Evolutionary conservation across 2,113 vertebrate species (phyloP), one percentile per base, ranked within the genome.

Genomic region (Dolichallabes microphthalmus): DNA sequence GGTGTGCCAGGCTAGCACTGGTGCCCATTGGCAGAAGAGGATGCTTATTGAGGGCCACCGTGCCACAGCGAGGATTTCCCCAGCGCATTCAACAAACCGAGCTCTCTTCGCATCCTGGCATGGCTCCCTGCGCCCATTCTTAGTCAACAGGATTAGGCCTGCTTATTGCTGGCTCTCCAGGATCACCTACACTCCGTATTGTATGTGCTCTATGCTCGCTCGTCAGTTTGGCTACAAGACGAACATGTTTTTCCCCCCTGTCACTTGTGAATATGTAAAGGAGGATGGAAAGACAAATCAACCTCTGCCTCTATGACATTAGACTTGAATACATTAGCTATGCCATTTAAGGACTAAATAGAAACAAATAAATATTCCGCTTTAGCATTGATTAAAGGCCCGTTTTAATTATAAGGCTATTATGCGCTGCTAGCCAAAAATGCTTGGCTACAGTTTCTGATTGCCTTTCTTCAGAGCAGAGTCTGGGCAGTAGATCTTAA

Each of bases 41-140:
- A 89, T 89, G 88, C 91, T 89, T 80, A 78, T 88, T 76, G 87
- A 89, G 90, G 88, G 87, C 87, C 89, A 85, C 92, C 91, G 91
- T 89, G 89, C 89, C 90, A 90, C 88, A 83, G 90, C 87, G 88
- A 92, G 90, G 92, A 94, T 93, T 94, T 94, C 92, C 91, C 91
- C 86, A 90, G 90, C 91, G 83, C 89, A 90, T 90, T 90, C 88
- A 86, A 90, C 88, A 93, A 89, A 88, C 87, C 88, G 83, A 87
- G 91, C 91, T 90, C 91, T 81, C n/a, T 79, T 39, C 53, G 90
- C 90, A 87, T 88, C 85, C 91, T 95, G 94, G 94, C 93, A 93
- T 86, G 87, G 90, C 89, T 94, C 92, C 93, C 91, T 85, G 66
- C 92, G 89, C 92, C 92, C 93, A 93, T 94, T 94, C 94, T 93